A percentile compares a stretch with the other conserved stretches of the same genome.
Conservation (phyloP, 2,797 vertebrate genomes). For the Caiman crocodilus region DNA sequence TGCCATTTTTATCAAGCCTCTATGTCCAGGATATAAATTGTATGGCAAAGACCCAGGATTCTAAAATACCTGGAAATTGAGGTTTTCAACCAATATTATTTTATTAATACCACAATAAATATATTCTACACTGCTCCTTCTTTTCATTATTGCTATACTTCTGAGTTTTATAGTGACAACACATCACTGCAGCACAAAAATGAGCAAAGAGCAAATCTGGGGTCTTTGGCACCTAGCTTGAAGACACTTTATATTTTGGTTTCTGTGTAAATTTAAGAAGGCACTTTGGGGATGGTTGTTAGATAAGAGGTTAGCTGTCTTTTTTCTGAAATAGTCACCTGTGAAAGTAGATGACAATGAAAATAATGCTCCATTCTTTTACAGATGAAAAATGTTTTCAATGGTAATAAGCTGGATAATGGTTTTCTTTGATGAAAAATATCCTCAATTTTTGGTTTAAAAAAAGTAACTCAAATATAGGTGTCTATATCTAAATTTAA, state of each 20-base stretch:
- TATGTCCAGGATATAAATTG: neutral
- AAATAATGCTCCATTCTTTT: conserved; percentile 47
- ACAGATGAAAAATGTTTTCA: conserved; percentile 57
- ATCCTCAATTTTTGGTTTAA: too few species aligned
- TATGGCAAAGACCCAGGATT: neutral
- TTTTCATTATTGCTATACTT: neutral
- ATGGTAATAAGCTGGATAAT: neutral
- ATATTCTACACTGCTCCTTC: neutral
- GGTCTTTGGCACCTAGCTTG: neutral
- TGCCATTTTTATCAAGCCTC: conserved; percentile 13
- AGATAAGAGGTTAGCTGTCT: neutral
- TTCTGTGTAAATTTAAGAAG: neutral
- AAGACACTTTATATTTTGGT: neutral
- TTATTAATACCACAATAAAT: conserved; percentile 7
- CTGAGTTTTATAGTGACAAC: neutral
- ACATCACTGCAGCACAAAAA: neutral
- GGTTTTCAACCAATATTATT: neutral
- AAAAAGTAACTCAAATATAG: too few species aligned
- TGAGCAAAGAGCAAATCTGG: neutral
- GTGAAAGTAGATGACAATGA: neutral
- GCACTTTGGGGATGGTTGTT: neutral
- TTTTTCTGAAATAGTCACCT: neutral
- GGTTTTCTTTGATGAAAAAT: neutral
- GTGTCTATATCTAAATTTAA: too few species aligned
- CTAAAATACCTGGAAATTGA: neutral